Conservation (phyloP, 1,140 invertebrate genomes). For the Drosophila subobscura region DNA sequence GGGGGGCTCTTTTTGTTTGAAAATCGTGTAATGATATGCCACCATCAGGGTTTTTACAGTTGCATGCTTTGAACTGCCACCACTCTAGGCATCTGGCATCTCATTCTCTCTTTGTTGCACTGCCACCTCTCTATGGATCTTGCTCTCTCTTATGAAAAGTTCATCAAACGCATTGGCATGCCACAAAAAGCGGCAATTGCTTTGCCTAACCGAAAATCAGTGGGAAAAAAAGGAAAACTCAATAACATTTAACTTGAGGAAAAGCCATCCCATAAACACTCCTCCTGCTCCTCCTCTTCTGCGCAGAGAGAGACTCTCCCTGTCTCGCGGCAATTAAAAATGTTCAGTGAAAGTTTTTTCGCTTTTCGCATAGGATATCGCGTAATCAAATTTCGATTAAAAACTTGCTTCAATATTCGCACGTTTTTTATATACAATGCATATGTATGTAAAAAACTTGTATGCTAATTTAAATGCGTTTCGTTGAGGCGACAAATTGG, state of each 20-base stretch:
- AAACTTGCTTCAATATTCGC: conserved; percentile 65
- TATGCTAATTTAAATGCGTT: conserved; percentile 71
- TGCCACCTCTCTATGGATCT: too few relatives aligned
- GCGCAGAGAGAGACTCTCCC: conserved; percentile 1
- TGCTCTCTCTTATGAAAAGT: conserved; percentile 50
- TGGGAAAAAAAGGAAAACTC: conserved; percentile 23
- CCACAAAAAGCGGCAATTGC: conserved; percentile 41
- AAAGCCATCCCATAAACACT: conserved; percentile 33
- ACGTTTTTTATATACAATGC: conserved; percentile 26
- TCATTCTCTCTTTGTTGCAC: too few relatives aligned
- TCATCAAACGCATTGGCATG: conserved; percentile 71
- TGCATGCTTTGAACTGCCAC: conserved; percentile 42
- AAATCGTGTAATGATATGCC: conserved; percentile 75
- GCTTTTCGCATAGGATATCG: conserved; percentile 53
- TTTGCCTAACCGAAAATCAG: conserved; percentile 20
- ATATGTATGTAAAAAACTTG: too few relatives aligned
- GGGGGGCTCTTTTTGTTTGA: conserved; percentile 12
- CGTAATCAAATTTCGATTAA: conserved; percentile 58
- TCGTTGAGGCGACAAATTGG: conserved; percentile 70
- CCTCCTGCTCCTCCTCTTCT: conserved; percentile 17
- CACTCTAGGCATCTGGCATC: too few relatives aligned
- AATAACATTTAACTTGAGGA: conserved; percentile 52
- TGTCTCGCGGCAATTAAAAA: conserved; percentile 61
- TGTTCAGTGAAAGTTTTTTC: conserved; percentile 66
- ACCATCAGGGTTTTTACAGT: conserved; percentile 55